phyloP scores from a whole-genome alignment of 2,888 invertebrate genomes.

The Chaetogeoica ovagalla region DNA sequence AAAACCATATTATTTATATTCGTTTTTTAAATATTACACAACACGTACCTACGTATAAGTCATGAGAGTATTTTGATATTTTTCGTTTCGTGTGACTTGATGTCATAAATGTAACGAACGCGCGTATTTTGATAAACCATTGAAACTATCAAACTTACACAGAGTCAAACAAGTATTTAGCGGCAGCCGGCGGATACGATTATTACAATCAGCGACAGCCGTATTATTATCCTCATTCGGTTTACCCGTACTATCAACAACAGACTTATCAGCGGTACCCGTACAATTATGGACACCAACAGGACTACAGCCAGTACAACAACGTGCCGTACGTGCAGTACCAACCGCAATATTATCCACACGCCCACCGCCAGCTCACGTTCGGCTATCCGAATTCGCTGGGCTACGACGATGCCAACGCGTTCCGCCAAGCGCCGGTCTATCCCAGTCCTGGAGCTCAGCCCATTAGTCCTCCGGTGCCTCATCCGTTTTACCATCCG shows the following conservation, averaged over 20 bases:
- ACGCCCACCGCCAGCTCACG: neutral
- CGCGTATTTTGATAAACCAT: no score
- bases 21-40: no score
- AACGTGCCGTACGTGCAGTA: neutral
- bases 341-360: neutral
- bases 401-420: neutral
- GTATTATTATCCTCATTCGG: neutral
- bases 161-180: neutral
- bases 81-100: no score
- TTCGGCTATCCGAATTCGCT: neutral
- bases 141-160: neutral
- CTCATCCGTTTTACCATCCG: slow-evolving; percentile 34
- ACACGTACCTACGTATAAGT: no score
- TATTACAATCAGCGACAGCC: neutral
- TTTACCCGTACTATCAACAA: neutral
- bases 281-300: slow-evolving; percentile 5
- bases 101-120: neutral
- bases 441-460: slow-evolving; percentile 29
- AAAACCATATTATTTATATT: no score
- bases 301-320: neutral
- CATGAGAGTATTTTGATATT: no score
- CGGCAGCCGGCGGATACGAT: neutral
- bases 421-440: neutral
- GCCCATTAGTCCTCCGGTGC: slow-evolving; percentile 22
- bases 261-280: slow-evolving; percentile 4